These are phyloP conservation scores for Paradisaea rubra DNA, from an alignment of 2,113 vertebrate species.

Conservation along the genomic window DNA sequence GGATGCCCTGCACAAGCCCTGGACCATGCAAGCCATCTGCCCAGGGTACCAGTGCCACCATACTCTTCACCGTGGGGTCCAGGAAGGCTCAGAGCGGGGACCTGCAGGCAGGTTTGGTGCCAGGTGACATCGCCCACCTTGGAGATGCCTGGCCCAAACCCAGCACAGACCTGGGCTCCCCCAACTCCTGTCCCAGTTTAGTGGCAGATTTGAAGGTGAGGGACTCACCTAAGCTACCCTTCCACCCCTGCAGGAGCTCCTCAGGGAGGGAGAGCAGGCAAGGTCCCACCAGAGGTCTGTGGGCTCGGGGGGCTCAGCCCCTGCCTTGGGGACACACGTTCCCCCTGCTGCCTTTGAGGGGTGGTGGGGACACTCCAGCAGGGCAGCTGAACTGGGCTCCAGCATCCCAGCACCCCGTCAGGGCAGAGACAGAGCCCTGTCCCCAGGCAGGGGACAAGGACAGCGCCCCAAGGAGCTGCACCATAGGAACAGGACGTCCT, in stretches of 20 bases:
- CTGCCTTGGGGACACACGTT: accelerated
- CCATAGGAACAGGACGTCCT: accelerated
- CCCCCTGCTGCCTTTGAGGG: no score
- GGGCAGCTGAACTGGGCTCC: background rate
- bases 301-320: background rate
- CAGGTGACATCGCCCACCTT: background rate
- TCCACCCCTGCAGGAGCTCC: background rate
- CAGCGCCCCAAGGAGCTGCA: background rate
- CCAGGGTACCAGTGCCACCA: background rate
- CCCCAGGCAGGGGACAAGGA: background rate
- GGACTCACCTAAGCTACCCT: background rate
- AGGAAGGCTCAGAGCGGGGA: background rate
- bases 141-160: background rate
- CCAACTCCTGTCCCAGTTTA: background rate
- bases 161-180: background rate
- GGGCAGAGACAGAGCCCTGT: background rate
- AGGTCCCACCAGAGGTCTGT: background rate
- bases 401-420: background rate
- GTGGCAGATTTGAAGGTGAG: accelerated
- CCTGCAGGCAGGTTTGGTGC: background rate
- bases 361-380: background rate
- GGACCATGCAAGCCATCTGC: background rate
- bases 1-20: background rate
- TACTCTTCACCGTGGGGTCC: accelerated
- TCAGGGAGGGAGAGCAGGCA: accelerated